Conservation (phyloP, 2,797 vertebrate genomes). For the Pelodytes ibericus region DNA sequence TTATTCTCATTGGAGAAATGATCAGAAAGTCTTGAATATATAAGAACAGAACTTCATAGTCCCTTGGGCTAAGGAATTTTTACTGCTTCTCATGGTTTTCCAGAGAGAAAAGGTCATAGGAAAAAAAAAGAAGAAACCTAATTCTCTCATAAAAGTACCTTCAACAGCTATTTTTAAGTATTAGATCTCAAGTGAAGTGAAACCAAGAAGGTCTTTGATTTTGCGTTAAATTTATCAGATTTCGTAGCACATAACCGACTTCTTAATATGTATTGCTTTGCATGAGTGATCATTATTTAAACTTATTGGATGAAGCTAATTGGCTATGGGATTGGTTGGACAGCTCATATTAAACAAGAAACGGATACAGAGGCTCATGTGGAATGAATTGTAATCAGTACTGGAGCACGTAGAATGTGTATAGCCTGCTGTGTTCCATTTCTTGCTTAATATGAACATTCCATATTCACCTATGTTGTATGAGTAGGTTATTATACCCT, state of each 20-base stretch:
- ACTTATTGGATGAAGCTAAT: constrained; percentile 47
- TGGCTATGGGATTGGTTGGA: constrained; percentile 45
- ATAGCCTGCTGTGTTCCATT: constrained; percentile 36
- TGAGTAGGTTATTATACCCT: constrained; percentile 49
- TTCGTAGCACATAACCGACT: constrained; percentile 27
- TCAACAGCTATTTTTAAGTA: constrained; percentile 31
- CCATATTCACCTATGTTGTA: constrained; percentile 38
- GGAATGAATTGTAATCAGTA: constrained; percentile 50
- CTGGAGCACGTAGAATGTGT: constrained; percentile 24
- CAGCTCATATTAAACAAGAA: constrained; percentile 39
- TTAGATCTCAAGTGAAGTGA: constrained; percentile 35
- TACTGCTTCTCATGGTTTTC: constrained; percentile 46
- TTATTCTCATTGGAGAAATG: constrained; percentile 27
- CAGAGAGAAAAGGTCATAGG: constrained; percentile 50
- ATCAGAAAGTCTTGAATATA: constrained; percentile 30
- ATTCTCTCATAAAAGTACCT: constrained; percentile 43
- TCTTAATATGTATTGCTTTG: constrained; percentile 34
- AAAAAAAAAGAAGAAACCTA: constrained; percentile 26
- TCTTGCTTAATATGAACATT: constrained; percentile 46
- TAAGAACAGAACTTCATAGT: constrained; percentile 31
- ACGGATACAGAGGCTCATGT: constrained; percentile 27
- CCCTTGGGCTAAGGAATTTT: constrained; percentile 42
- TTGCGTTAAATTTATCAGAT: constrained; percentile 37
- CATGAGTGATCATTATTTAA: constrained; percentile 48
- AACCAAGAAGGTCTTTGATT: constrained; percentile 40